Percentiles rank a stretch among this genome's conserved stretches.
Conservation (phyloP, 1,140 invertebrate species). For the Akabosia matsudoensis region DNA sequence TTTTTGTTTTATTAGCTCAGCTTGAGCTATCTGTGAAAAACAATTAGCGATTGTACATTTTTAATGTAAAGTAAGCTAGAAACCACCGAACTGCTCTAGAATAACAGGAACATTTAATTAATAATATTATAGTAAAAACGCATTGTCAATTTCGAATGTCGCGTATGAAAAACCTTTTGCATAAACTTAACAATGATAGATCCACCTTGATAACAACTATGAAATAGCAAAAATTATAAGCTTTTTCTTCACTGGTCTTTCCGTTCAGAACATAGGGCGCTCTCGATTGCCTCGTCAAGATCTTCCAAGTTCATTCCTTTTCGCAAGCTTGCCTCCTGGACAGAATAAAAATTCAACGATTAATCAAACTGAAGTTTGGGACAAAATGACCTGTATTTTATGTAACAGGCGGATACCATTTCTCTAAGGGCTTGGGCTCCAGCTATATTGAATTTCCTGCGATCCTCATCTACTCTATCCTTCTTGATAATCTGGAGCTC, state of each 20-base stretch:
- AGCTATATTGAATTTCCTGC: not conserved
- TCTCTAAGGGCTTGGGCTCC: not conserved
- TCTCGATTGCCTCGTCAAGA: not conserved
- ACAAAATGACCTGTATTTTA: not conserved
- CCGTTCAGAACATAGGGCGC: not conserved
- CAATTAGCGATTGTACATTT: too few species aligned
- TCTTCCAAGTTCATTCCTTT: not conserved
- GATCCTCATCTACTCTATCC: not conserved
- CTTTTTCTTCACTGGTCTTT: not conserved
- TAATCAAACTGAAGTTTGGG: not conserved
- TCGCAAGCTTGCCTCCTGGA: not conserved
- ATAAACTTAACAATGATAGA: too few species aligned
- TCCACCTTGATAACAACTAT: too few species aligned
- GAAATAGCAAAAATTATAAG: too few species aligned
- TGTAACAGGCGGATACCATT: constrained; percentile 1
- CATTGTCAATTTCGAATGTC: too few species aligned
- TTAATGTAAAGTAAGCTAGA: too few species aligned
- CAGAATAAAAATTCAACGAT: not conserved
- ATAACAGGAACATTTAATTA: too few species aligned
- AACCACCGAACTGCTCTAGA: too few species aligned
- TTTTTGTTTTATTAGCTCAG: too few species aligned
- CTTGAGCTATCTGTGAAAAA: too few species aligned
- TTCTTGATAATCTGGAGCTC: not conserved
- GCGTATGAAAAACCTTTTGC: too few species aligned
- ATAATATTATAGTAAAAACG: too few species aligned